Base-by-base conservation (phyloP, 2,797 vertebrate genomes). In the Typhlichthys subterraneus region DNA sequence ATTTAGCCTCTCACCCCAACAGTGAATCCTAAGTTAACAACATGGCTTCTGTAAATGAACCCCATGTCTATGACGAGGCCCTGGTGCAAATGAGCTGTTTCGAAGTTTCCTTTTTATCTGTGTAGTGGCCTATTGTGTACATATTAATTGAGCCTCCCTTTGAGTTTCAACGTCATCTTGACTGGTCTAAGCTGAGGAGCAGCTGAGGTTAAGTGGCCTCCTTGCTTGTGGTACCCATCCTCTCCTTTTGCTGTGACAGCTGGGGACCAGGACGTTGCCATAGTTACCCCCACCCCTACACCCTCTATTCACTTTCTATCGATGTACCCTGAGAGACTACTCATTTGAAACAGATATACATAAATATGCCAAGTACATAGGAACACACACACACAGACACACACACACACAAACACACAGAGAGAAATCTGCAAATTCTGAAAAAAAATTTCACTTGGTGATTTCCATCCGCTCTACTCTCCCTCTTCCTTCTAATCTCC, bases 181-280 rank as follows among this genome's bases (percentile, higher is more conserved):
- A 92, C 91, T 93, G 85, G 89, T 82, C 86, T 93, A 92, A 93
- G 87, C 90, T 92, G 88, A 88, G 85, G 91, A 89, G 91, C 86
- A 89, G 87, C 89, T 86, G 91, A 89, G 91, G 91, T 93, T 92
- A 92, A 93, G 91, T 93, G 92, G 88, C 90, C 91, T 91, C 89
- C 76, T 86, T 72, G 81, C 87, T 90, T 84, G 75, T 88, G 86
- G 88, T 87, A 91, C 89, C 89, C 88, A 90, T 92, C 89, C 86
- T 91, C 88, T 85, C 83, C 88, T 86, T 87, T 84, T 79, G 80
- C 76, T 12, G 51, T 92, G 89, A 92, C 90, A 92, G 91, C 89
- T 93, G 92, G 90, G 90, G 90, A 93, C 91, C 89, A 87, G 80
- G 85, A 80, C 57, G 90, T 92, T 90, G 87, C 90, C 87, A 90